These are phyloP conservation scores for Rutilus rutilus DNA, from an alignment of 2,113 vertebrate genomes.

Conservation along the genomic window DNA sequence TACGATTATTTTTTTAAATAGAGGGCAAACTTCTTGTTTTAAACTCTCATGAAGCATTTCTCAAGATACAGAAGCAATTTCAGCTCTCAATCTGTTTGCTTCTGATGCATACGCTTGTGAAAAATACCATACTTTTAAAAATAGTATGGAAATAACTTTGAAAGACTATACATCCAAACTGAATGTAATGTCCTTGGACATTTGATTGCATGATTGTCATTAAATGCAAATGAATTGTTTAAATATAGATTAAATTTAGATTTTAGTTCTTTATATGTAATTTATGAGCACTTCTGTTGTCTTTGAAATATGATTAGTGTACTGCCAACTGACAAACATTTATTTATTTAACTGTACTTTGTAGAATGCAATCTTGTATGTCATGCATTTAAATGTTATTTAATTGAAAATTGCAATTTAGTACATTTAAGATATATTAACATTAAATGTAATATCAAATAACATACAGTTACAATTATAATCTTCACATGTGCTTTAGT, in stretches of 20 bases:
- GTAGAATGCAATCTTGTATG: not conserved
- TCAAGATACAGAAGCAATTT: constrained; percentile 1
- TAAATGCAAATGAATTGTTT: not conserved
- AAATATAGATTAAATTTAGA: not conserved
- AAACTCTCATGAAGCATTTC: not conserved
- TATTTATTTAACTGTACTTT: not conserved
- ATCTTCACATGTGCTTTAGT: not conserved
- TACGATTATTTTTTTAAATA: not conserved
- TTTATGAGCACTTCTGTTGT: not conserved
- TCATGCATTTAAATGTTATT: not conserved
- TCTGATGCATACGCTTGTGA: not conserved
- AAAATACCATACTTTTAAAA: not conserved
- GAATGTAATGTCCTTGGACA: not conserved
- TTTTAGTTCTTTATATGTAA: not conserved
- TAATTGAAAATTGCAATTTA: not conserved
- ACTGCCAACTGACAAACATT: too few relatives aligned
- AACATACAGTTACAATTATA: not conserved
- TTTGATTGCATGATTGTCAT: not conserved
- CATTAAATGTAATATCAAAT: not conserved
- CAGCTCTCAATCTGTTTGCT: not conserved
- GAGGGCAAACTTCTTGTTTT: constrained; percentile 13
- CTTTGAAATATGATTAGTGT: not conserved
- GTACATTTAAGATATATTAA: not conserved
- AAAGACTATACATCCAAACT: not conserved
- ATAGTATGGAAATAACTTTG: not conserved